phyloP scores from a whole-genome alignment of 2,797 vertebrate species.

The Rhinogobio ventralis region DNA sequence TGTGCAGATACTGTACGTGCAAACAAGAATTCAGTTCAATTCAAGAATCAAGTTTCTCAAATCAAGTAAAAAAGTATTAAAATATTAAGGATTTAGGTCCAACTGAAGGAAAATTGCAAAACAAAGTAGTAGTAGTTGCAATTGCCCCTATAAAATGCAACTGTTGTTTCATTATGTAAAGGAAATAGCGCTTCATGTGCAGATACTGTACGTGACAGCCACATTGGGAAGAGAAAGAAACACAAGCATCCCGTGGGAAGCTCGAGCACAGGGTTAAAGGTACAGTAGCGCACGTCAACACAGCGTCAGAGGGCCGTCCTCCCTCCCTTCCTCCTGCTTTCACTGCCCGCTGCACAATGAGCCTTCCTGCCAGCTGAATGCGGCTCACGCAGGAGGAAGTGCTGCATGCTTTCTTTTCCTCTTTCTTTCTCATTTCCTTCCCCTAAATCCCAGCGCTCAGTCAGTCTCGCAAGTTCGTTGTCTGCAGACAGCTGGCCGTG shows the following conservation, averaged over 20 bases:
- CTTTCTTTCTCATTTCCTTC: constrained; percentile 40
- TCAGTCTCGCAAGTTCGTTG: constrained; percentile 58
- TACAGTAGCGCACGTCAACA: constrained; percentile 26
- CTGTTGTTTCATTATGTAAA: too few relatives aligned
- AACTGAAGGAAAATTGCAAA: background rate
- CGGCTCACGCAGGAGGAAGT: constrained; percentile 88
- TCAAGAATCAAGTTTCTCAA: too few relatives aligned
- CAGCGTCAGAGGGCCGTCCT: constrained; percentile 12
- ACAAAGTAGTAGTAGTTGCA: background rate
- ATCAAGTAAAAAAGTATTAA: too few relatives aligned
- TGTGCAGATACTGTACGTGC: too few relatives aligned
- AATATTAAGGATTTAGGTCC: background rate
- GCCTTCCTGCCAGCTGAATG: constrained; percentile 17
- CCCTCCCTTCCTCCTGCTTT: background rate
- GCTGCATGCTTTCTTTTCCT: constrained; percentile 1
- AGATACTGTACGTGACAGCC: background rate
- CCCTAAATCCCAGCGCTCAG: constrained; percentile 2
- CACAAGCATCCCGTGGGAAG: constrained; percentile 14
- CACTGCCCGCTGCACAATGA: constrained; percentile 24
- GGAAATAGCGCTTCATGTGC: too few relatives aligned
- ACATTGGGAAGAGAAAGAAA: background rate
- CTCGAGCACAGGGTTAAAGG: constrained; percentile 38
- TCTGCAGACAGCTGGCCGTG: constrained; percentile 32
- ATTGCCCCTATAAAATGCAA: background rate
- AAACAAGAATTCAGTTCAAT: too few relatives aligned